Conservation (phyloP, 1,140 invertebrate genomes). For the Penaeus indicus region DNA sequence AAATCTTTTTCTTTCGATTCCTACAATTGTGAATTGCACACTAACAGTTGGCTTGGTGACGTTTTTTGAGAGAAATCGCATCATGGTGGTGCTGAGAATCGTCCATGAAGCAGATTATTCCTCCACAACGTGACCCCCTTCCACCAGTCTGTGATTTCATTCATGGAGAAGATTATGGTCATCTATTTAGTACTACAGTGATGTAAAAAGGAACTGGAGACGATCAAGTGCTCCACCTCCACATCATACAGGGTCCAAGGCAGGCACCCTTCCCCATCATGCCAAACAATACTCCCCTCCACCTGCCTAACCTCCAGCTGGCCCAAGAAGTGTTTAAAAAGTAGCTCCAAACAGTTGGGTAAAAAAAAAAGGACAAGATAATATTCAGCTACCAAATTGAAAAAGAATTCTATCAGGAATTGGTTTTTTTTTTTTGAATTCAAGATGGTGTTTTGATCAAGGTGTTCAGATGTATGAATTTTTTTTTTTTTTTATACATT, state of each 20-base stretch:
- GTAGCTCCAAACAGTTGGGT: constrained; percentile 54
- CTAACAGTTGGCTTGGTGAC: constrained; percentile 47
- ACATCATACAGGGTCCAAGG: neutral
- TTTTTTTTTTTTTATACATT: no score
- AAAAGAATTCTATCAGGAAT: no score
- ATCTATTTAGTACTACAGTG: constrained; percentile 52
- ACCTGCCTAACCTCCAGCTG: neutral
- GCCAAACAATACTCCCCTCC: neutral
- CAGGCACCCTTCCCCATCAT: neutral
- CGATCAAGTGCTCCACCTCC: constrained; percentile 20
- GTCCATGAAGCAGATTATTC: constrained; percentile 39
- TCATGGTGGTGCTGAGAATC: constrained; percentile 17
- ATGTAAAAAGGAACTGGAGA: constrained; percentile 39
- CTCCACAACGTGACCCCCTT: constrained; percentile 49
- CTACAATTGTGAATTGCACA: constrained; percentile 22
- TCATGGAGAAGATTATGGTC: constrained; percentile 47
- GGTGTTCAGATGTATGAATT: no score
- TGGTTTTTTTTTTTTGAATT: no score
- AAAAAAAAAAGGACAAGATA: neutral
- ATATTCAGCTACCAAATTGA: no score
- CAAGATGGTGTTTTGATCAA: no score
- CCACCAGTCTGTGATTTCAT: constrained; percentile 32
- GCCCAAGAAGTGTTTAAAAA: constrained; percentile 34
- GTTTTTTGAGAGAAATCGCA: constrained; percentile 30
- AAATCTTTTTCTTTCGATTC: constrained; percentile 12